A percentile compares a stretch with the other conserved stretches of the same genome.
phyloP scores from a whole-genome alignment of 2,797 vertebrate species.

The Enteromius treurensis region DNA sequence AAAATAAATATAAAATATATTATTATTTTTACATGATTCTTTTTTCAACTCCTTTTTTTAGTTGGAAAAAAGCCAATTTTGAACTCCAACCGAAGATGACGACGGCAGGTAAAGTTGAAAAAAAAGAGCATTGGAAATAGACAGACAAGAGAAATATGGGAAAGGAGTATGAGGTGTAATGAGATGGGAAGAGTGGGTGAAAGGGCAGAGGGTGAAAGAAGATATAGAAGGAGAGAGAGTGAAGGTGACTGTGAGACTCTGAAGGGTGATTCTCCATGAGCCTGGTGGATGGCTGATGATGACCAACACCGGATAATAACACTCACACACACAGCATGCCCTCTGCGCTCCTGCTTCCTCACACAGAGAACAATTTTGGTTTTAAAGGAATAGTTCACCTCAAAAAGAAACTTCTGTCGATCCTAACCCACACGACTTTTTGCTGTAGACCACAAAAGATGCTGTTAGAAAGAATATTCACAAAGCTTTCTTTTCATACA shows the following conservation, averaged over 20 bases:
- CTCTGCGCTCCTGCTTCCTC: background rate
- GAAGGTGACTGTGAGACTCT: slow-evolving; percentile 32
- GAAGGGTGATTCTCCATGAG: slow-evolving; percentile 34
- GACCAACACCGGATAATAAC: slow-evolving; percentile 35
- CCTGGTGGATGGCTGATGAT: slow-evolving; percentile 12
- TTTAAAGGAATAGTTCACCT: slow-evolving; percentile 17
- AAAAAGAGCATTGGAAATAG: slow-evolving; percentile 10
- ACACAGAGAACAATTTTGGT: slow-evolving; percentile 9
- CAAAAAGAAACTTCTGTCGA: background rate
- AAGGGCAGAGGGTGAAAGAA: slow-evolving; percentile 18
- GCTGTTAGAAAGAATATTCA: background rate
- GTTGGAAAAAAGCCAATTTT: background rate
- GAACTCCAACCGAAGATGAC: background rate
- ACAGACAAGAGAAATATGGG: slow-evolving; percentile 6
- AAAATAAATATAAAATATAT: background rate
- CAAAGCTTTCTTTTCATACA: background rate
- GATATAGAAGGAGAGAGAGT: slow-evolving; percentile 17
- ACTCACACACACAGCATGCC: slow-evolving; percentile 13
- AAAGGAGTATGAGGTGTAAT: slow-evolving; percentile 5
- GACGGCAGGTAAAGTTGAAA: background rate
- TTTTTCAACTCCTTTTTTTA: background rate
- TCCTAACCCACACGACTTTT: background rate
- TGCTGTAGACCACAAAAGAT: background rate
- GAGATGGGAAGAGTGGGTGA: slow-evolving; percentile 3
- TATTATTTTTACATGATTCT: background rate